Evolutionary conservation across 2,888 invertebrate genomes (phyloP), one percentile per base, ranked within the genome.

Genomic region (Emmelina monodactyla): DNA sequence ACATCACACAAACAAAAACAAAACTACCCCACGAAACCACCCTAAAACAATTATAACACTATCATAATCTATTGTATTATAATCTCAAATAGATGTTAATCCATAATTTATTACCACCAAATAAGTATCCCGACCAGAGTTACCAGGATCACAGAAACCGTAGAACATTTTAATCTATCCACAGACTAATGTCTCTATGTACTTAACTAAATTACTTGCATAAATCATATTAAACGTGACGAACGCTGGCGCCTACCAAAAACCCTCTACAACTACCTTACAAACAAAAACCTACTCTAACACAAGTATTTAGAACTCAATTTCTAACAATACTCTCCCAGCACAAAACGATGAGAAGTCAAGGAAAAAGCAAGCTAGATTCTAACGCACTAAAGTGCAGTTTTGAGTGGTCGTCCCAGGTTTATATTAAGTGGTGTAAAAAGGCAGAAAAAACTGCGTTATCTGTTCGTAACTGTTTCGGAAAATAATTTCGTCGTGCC

Each of bases 171-270:
- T 73, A 75, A 76, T 76, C 65, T 72, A 67, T 67, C 65, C 60
- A 38, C 59, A 55, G 56, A 61, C 56, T 76, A 69, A 75, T 71
- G 66, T 68, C 68, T 72, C 62, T 67, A 70, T 71, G 70, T 75
- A 75, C 73, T 76, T 73, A 71, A 73, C 65, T 67, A 76, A 78
- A 76, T 78, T 76, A 76, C 78, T 72, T 66, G 71, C 72, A 78
- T 78, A 78, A 76, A 76, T 78, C 78, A 78, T 78, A 76, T 76
- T 71, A 68, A 75, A 75, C 71, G 75, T 73, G 72, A 73, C 64
- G 72, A 75, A 52, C 58, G 55, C 52, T 47, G 53, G 56, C 60
- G 58, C 58, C 56, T 52, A 38, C 40, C 19, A 19, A 40, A 39
- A 42, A 48, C 53, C 55, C 45, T 45, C 35, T 37, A 41, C 39